A percentile compares a stretch with the other conserved stretches of the same genome.
phyloP scores from a whole-genome alignment of 2,113 vertebrate species.

The Urocynchramus pylzowi region DNA sequence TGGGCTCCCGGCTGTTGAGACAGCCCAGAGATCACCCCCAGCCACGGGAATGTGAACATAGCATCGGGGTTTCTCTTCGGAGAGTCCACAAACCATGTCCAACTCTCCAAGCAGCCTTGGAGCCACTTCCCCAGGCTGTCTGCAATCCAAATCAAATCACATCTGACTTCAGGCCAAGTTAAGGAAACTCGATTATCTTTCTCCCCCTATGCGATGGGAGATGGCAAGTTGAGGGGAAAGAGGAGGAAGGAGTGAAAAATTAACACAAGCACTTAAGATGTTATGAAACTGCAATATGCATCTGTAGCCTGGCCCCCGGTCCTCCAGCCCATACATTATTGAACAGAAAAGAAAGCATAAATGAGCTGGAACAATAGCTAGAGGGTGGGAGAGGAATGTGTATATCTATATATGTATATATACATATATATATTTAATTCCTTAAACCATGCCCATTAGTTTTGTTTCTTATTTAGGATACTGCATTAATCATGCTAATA shows the following conservation, averaged over 20 bases:
- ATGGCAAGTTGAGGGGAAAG: constrained; percentile 12
- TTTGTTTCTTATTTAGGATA: constrained; percentile 81
- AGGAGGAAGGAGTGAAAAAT: constrained; percentile 21
- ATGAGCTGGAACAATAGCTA: constrained; percentile 73
- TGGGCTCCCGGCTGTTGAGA: background rate
- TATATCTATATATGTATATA: background rate
- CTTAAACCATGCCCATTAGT: constrained; percentile 63
- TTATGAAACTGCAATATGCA: constrained; percentile 60
- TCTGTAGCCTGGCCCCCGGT: constrained; percentile 53
- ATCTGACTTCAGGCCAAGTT: constrained; percentile 18
- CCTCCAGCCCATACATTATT: constrained; percentile 70
- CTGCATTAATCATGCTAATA: constrained; percentile 81
- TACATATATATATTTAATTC: constrained; percentile 40
- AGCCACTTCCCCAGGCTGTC: background rate
- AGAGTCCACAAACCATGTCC: background rate
- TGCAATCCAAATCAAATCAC: background rate
- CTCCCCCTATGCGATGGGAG: background rate
- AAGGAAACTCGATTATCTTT: constrained; percentile 24
- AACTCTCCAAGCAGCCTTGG: background rate
- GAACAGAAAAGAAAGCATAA: constrained; percentile 71
- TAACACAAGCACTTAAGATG: constrained; percentile 64
- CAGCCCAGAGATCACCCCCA: background rate
- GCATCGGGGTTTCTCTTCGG: background rate
- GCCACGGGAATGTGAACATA: background rate
- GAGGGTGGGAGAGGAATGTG: constrained; percentile 15